Conservation (phyloP, 2,113 vertebrate species). For the Hystrix cristata region DNA sequence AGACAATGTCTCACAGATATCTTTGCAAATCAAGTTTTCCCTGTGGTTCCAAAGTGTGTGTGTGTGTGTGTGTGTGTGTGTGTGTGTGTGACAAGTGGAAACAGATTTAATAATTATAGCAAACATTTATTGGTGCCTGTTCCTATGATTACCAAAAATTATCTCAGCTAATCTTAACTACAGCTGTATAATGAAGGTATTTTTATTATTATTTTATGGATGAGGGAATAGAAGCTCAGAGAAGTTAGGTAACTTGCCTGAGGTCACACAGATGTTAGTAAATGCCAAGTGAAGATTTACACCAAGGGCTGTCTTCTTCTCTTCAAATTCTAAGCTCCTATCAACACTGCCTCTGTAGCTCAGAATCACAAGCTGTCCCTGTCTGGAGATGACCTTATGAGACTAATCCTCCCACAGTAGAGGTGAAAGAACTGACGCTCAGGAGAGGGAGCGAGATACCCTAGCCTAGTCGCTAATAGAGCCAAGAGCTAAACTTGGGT, state of each 20-base stretch:
- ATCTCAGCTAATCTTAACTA: slow-evolving; percentile 72
- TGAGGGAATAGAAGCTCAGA: slow-evolving; percentile 63
- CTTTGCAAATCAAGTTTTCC: slow-evolving; percentile 48
- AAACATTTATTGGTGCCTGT: slow-evolving; percentile 65
- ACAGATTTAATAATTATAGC: slow-evolving; percentile 70
- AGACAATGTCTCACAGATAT: background rate
- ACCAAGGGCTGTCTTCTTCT: slow-evolving; percentile 37
- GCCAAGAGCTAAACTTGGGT: slow-evolving; percentile 36
- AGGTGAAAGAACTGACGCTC: slow-evolving; percentile 55
- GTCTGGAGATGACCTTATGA: slow-evolving; percentile 28
- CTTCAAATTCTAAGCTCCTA: slow-evolving; percentile 23
- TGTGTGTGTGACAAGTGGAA: slow-evolving; percentile 47
- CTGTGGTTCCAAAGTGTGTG: slow-evolving; percentile 29
- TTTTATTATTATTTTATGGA: slow-evolving; percentile 64
- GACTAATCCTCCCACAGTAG: background rate
- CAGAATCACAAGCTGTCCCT: background rate
- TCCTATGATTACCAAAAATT: slow-evolving; percentile 64
- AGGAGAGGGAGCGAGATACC: background rate
- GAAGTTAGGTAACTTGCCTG: slow-evolving; percentile 61
- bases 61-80: background rate
- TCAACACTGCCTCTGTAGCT: slow-evolving; percentile 12
- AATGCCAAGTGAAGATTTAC: slow-evolving; percentile 48
- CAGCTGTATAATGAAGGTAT: slow-evolving; percentile 55
- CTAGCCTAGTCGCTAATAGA: background rate
- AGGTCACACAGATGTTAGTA: slow-evolving; percentile 70